Percentiles rank a stretch among this genome's conserved stretches.
Evolutionary conservation across 2,797 vertebrate species (phyloP).

Genomic region (Ibycter americanus): DNA sequence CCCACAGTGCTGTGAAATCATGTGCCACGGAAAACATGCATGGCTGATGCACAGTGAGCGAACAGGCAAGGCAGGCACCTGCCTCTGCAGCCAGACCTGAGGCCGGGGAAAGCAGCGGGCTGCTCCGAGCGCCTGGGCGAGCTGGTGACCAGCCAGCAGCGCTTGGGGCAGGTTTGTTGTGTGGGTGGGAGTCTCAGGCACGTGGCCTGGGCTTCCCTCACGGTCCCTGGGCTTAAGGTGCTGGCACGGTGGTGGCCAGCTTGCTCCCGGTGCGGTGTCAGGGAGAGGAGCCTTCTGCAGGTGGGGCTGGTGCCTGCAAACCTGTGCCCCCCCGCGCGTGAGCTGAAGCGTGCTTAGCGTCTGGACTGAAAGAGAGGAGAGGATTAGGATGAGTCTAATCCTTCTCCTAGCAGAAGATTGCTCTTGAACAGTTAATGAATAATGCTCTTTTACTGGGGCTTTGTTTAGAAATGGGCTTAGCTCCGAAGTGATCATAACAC

Average conservation of each 20-base stretch:
- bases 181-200: background rate
- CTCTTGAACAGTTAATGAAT: background rate
- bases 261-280: fast-evolving
- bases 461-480: slow-evolving; percentile 11
- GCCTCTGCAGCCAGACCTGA: background rate
- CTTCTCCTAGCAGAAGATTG: background rate
- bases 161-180: background rate
- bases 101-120: background rate
- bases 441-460: background rate
- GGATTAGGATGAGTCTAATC: background rate
- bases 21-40: background rate
- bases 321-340: fast-evolving
- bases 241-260: fast-evolving
- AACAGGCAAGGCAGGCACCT: background rate
- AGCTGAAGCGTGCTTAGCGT: background rate
- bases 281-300: background rate
- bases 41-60: background rate
- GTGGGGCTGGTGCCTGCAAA: background rate
- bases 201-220: background rate
- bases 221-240: background rate
- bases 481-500: background rate
- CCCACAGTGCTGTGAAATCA: fast-evolving
- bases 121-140: background rate
- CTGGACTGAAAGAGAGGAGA: background rate
- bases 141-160: no score